Evolutionary conservation across 1,140 invertebrate genomes (phyloP), one percentile per base, ranked within the genome.

Genomic region (Diuraphis noxia): DNA sequence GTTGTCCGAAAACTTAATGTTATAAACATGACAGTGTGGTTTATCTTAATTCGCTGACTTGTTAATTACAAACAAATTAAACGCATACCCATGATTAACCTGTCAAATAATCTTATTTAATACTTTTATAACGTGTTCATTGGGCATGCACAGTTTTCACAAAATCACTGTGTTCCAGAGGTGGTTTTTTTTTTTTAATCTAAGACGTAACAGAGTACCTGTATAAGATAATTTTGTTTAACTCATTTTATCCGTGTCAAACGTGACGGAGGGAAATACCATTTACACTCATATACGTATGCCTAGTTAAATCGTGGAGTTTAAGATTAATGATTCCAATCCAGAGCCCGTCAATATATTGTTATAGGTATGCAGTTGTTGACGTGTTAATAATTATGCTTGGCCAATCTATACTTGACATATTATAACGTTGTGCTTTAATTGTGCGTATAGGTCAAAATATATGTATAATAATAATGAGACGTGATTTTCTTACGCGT

Each of bases 11-110:
- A 46, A n/a, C 19, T 17, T 34, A 34, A 34, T 21, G 82, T 41
- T 36, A 38, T 36, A 49, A 36, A 86, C 85, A n/a, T 86, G 85
- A 86, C 85, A 34, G 34, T 36, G 34, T 36, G 46, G 46, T 52
- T 52, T 52, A 34, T 86, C 43, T 52, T 49, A 86, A 82, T 86
- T 86, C 84, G 34, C 9, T 25, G 34, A 86, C 85, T 49, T 86
- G 85, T 86, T 52, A 52, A 86, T 86, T 38, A 52, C 43, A 49
- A 36, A 52, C 43, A 34, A 52, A 86, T 86, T 36, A 86, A 86
- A 86, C 10, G n/a, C 34, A 36, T 38, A 86, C 38, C 34, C 85
- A 52, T 52, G 52, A 52, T 86, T 86, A 86, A 86, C 85, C 85
- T 86, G 85, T 86, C 85, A 52, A 36, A 86, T 34, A 86, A 43